Conservation (phyloP, 2,888 invertebrate species). For the Psococerastis gibbosa region DNA sequence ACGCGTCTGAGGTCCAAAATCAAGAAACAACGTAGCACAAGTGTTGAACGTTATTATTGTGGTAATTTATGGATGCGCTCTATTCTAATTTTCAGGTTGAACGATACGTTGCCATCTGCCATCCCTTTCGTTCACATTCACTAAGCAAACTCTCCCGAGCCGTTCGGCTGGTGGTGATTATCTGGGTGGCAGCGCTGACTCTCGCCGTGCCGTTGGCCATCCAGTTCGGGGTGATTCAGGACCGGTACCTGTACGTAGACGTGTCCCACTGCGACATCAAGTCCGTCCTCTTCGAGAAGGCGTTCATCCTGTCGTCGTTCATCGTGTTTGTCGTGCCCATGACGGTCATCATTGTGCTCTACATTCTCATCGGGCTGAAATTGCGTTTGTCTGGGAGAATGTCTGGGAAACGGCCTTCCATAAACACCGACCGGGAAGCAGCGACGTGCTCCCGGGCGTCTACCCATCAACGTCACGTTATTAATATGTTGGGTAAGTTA, state of each 20-base stretch:
- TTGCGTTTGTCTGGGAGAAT: constrained; percentile 24
- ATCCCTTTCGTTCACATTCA: constrained; percentile 62
- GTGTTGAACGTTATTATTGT: too few relatives aligned
- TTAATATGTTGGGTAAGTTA: constrained; percentile 40
- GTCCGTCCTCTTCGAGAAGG: constrained; percentile 26
- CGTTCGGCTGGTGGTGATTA: constrained; percentile 45
- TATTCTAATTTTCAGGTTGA: too few relatives aligned
- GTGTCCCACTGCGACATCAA: constrained; percentile 25
- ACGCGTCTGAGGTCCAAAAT: too few relatives aligned
- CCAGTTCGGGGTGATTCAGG: constrained; percentile 45
- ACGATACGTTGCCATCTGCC: constrained; percentile 35
- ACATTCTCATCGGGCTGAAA: constrained; percentile 29
- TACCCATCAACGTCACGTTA: constrained; percentile 23
- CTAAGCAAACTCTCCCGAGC: constrained; percentile 70
- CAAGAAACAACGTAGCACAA: too few relatives aligned
- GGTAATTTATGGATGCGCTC: too few relatives aligned
- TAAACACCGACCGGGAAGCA: constrained; percentile 21
- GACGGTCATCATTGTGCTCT: constrained; percentile 36
- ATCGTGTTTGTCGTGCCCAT: constrained; percentile 39
- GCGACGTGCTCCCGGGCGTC: constrained; percentile 9
- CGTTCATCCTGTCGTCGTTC: constrained; percentile 34
- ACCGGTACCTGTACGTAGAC: constrained; percentile 20
- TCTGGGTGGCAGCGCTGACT: constrained; percentile 61
- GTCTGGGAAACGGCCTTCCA: constrained; percentile 21
- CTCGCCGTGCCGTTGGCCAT: constrained; percentile 60